Evolutionary conservation across 1,140 invertebrate genomes (phyloP), one percentile per base, ranked within the genome.

Genomic region (Leptinotarsa texana): DNA sequence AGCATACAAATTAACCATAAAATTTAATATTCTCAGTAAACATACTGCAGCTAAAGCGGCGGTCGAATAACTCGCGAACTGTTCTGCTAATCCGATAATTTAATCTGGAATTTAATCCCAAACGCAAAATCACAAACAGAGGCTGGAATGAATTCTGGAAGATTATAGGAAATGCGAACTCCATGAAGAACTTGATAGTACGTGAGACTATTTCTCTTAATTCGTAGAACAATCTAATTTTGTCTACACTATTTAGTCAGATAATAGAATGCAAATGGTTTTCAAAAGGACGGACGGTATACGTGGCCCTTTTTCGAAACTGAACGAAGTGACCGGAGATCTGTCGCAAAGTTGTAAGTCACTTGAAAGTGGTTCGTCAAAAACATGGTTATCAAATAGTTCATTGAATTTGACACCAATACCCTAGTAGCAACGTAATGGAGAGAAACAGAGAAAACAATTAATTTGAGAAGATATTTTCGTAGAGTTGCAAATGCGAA

Each of bases 11-110:
- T 79, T 77, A 79, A 79, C 78, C 75, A 79, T 79, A 79, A 79
- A 79, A 79, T 77, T 79, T 79, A 79, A 79, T 79, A 79, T 77
- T 79, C 78, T 75, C 75, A 68, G 78, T 77, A 77, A 77, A 79
- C 76, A 79, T 79, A 69, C 69, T 76, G 74, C 74, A 75, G 75
- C 75, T 74, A 67, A 70, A 77, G 71, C 72, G 72, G 78, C 69
- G 78, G 78, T 79, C 76, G 67, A 77, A 74, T 79, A 79, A 77
- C 72, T 76, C 75, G 70, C 61, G 72, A 77, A 77, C 70, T 69
- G 78, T 69, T 76, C 63, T 57, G 73, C 74, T 79, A 75, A 79
- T 75, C 75, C 73, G 71, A 65, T 73, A 67, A 63, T 62, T 71
- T 73, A 76, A 76, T 76, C 71, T 62, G 63, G 47, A 69, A 63